Conservation (phyloP, 2,113 vertebrate species). For the Copsychus sechellarum region DNA sequence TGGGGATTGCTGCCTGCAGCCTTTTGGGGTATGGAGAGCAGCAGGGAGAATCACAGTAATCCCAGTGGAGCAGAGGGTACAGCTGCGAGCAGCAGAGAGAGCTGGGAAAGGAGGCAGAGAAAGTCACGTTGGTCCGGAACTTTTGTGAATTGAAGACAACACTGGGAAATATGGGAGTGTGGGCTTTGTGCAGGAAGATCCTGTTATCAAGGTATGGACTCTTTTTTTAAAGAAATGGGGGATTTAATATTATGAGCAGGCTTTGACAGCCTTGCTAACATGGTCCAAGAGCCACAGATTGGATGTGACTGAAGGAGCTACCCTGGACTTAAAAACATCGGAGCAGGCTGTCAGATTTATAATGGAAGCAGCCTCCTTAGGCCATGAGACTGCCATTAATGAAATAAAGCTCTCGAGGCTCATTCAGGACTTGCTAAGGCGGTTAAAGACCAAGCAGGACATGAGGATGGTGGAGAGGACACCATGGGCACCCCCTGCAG, state of each 20-base stretch:
- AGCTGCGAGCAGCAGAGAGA: neutral
- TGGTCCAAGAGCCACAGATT: neutral
- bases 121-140: rapidly evolving
- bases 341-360: too few species aligned
- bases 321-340: too few species aligned
- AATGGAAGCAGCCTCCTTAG: too few species aligned
- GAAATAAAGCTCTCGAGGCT: too few species aligned
- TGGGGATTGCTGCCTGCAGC: neutral
- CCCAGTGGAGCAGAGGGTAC: neutral
- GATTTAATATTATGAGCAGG: neutral
- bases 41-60: rapidly evolving
- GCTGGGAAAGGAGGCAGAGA: neutral
- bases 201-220: neutral
- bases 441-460: too few species aligned
- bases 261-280: neutral
- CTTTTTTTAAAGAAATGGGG: neutral
- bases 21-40: rapidly evolving
- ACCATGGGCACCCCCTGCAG: too few species aligned
- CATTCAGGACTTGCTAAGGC: too few species aligned
- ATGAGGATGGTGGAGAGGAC: too few species aligned
- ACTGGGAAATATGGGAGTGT: neutral
- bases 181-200: neutral
- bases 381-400: too few species aligned
- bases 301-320: too few species aligned
- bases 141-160: neutral